Base-by-base conservation (phyloP, 1,140 invertebrate genomes). In the Scaptomyza pallida region DNA sequence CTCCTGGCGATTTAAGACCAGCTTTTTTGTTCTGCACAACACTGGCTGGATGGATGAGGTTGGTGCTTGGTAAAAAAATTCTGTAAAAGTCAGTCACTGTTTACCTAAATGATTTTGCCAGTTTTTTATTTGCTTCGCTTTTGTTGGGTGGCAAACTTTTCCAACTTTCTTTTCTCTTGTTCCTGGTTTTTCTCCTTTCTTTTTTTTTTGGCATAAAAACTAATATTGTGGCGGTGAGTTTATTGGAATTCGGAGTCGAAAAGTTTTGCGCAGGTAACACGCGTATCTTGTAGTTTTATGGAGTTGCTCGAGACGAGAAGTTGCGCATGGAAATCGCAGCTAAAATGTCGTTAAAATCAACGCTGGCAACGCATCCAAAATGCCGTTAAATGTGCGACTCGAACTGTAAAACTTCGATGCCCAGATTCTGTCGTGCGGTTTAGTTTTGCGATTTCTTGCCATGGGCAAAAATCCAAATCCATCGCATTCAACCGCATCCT, bases 101-200 rank as follows among this genome's bases (percentile, higher is more conserved):
- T 86, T 86, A 78, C 81, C 79, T 86, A 86, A 86, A 86, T 86
- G 81, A 86, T 86, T 86, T 88, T 51, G 64, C 70, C 86, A 40
- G 74, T 77, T 80, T 67, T 75, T 57, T 30, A 48, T 73, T 60
- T 56, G 40, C 63, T 57, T 13, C 13, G 47, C 62, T 63, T 50
- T 70, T 56, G 57, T 72, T 72, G 40, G 13, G 48, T 23, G 33
- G 26, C 26, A 54, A 67, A 60, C 44, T 72, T 72, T 67, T 71
- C 21, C 17, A 12, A n/a, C 33, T 37, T 52, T 52, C 15, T 16
- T 17, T 63, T 26, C 45, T 2, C 23, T 75, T n/a, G n/a, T n/a
- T n/a, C n/a, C n/a, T n/a, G n/a, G n/a, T n/a, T n/a, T n/a, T 16
- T 10, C 12, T 62, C 23, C 0, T 26, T 26, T 4, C 33, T 8